These are phyloP conservation scores for Eupeodes latifasciatus DNA, from an alignment of 2,888 invertebrate genomes.

Conservation along the genomic window DNA sequence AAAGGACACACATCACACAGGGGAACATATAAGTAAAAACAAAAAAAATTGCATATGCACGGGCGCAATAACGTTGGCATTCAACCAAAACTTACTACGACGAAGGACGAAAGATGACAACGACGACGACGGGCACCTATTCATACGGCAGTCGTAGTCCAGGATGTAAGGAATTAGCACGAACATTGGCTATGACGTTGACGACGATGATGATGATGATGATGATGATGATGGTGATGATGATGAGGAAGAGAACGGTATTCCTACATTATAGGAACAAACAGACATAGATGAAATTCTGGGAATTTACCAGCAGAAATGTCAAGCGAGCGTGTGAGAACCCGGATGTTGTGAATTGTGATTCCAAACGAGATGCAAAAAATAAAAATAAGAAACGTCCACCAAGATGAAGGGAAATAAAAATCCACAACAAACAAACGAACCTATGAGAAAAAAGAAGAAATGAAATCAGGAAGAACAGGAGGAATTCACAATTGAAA, in stretches of 20 bases:
- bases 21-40: background rate
- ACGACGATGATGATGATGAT: no score
- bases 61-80: slow-evolving; percentile 58
- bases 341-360: slow-evolving; percentile 63
- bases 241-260: background rate
- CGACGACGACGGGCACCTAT: slow-evolving; percentile 20
- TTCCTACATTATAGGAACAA: background rate
- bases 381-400: background rate
- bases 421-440: slow-evolving; percentile 3
- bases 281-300: slow-evolving; percentile 42
- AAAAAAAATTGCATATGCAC: background rate
- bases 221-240: slow-evolving; percentile 11
- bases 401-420: background rate
- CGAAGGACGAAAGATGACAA: background rate
- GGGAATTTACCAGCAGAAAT: slow-evolving; percentile 28
- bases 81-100: slow-evolving; percentile 53
- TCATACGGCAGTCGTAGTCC: background rate
- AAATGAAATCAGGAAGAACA: slow-evolving; percentile 33
- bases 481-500: slow-evolving; percentile 65
- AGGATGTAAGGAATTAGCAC: slow-evolving; percentile 61
- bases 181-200: slow-evolving; percentile 17
- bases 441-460: slow-evolving; percentile 20
- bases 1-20: background rate
- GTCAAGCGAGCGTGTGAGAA: slow-evolving; percentile 24
- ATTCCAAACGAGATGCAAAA: slow-evolving; percentile 49